phyloP scores from a whole-genome alignment of 2,888 invertebrate genomes.

The Leptopilina syphax region DNA sequence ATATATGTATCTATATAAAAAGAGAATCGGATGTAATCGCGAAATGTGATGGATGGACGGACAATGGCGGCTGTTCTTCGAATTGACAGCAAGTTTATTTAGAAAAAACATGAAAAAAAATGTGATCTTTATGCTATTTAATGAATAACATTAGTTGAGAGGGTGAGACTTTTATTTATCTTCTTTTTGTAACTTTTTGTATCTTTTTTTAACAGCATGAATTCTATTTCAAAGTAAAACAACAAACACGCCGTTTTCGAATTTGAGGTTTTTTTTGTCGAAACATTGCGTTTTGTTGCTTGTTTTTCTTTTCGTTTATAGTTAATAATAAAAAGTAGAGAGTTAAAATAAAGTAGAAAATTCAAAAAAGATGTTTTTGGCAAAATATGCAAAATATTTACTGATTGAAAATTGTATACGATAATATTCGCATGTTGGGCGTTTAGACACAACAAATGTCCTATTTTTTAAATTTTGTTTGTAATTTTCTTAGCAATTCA shows the following conservation, averaged over 20 bases:
- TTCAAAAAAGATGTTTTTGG: too few species aligned
- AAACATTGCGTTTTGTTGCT: slow-evolving; percentile 11
- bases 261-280: slow-evolving; percentile 32
- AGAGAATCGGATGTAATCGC: slow-evolving; percentile 29
- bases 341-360: not conserved
- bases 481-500: too few species aligned
- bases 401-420: not conserved
- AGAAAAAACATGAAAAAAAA: slow-evolving; percentile 19
- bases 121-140: slow-evolving; percentile 7
- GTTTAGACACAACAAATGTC: not conserved
- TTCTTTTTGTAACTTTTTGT: slow-evolving; percentile 4
- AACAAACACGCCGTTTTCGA: slow-evolving; percentile 34
- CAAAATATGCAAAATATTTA: not conserved
- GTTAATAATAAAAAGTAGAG: not conserved
- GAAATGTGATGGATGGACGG: slow-evolving; percentile 36
- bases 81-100: slow-evolving; percentile 21
- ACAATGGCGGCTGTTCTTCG: slow-evolving; percentile 40
- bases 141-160: slow-evolving; percentile 10
- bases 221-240: not conserved
- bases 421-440: slow-evolving; percentile 24
- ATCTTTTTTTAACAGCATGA: slow-evolving; percentile 5
- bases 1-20: not conserved
- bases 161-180: slow-evolving; percentile 17
- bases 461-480: slow-evolving; percentile 7
- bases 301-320: not conserved